These are phyloP conservation scores for Pterocles orientalis DNA, from an alignment of 2,113 vertebrate species.

Conservation along the genomic window DNA sequence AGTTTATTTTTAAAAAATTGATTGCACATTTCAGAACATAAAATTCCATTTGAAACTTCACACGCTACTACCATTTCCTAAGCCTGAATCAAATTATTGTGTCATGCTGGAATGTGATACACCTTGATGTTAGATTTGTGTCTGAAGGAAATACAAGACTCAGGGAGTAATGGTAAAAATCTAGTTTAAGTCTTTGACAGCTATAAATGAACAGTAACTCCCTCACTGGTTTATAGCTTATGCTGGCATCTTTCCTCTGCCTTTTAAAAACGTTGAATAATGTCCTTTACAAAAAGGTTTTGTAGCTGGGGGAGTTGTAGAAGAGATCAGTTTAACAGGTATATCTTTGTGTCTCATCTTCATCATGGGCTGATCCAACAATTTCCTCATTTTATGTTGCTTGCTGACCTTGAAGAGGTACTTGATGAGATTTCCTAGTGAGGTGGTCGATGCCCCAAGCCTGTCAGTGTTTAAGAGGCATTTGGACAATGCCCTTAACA, in stretches of 20 bases:
- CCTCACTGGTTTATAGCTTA: neutral
- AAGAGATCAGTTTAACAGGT: neutral
- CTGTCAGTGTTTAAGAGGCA: too few species aligned
- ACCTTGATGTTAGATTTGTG: neutral
- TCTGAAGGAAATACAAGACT: neutral
- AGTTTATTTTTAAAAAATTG: neutral
- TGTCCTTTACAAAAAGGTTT: neutral
- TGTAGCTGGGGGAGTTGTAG: neutral
- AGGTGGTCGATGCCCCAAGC: too few species aligned
- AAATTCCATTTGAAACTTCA: neutral
- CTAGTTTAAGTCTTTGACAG: neutral
- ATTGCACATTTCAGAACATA: neutral
- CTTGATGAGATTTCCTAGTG: too few species aligned
- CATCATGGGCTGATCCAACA: too few species aligned
- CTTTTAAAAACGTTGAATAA: neutral
- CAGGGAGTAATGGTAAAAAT: neutral
- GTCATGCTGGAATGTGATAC: fast-evolving
- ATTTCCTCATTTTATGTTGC: too few species aligned
- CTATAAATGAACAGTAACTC: neutral
- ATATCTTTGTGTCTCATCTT: neutral
- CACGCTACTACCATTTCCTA: neutral
- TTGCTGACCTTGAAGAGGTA: too few species aligned
- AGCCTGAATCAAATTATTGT: neutral
- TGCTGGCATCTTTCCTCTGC: neutral
- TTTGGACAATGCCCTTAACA: too few species aligned